A percentile compares a stretch with the other conserved stretches of the same genome.
These are phyloP conservation scores for Mizuhopecten yessoensis DNA, from an alignment of 1,140 invertebrate species.

Conservation along the genomic window DNA sequence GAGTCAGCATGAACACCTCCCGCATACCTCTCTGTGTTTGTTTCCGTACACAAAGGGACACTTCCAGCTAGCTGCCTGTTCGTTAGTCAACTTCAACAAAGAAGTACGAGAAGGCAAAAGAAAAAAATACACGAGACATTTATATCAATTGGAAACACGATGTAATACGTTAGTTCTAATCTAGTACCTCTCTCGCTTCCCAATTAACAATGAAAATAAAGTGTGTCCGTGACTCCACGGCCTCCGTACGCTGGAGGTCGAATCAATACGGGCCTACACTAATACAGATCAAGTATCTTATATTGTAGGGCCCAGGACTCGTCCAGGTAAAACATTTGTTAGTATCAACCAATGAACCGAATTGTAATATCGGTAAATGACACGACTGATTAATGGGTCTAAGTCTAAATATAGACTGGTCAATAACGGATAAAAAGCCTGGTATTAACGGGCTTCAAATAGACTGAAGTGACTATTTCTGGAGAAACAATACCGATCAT, in stretches of 20 bases:
- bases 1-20: too few relatives aligned
- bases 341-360: not conserved
- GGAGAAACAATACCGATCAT: not conserved
- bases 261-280: not conserved
- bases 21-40: too few relatives aligned
- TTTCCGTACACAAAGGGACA: too few relatives aligned
- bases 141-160: not conserved
- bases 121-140: not conserved
- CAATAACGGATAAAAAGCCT: not conserved
- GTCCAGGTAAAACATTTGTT: not conserved
- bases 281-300: not conserved
- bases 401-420: not conserved
- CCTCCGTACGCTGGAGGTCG: not conserved
- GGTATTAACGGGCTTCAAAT: not conserved
- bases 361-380: not conserved
- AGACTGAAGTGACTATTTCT: not conserved
- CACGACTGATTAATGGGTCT: not conserved
- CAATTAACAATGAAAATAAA: slow-evolving; percentile 27
- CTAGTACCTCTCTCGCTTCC: not conserved
- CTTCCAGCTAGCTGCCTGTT: too few relatives aligned
- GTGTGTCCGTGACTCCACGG: not conserved
- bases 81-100: too few relatives aligned
- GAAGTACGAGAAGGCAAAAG: too few relatives aligned
- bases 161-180: not conserved
- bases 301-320: not conserved